Conservation (phyloP, 1,140 invertebrate species). For the Drosophila mayri region DNA sequence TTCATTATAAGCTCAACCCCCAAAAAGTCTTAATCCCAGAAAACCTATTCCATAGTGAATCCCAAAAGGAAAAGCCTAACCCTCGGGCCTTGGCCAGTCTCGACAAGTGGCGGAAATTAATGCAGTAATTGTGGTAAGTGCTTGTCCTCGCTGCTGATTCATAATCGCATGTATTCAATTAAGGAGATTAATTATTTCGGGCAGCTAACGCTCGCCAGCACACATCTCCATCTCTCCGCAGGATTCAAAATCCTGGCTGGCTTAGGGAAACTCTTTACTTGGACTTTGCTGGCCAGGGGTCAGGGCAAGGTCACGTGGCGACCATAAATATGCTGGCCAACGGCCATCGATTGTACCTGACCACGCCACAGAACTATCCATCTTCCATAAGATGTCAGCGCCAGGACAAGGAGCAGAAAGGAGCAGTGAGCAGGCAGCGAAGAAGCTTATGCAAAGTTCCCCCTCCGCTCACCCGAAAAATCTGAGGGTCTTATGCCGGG, state of each 20-base stretch:
- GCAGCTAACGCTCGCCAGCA: constrained; percentile 7
- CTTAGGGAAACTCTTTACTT: constrained; percentile 33
- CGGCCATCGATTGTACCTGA: constrained; percentile 67
- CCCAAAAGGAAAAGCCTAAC: constrained; percentile 15
- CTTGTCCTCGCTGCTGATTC: constrained; percentile 60
- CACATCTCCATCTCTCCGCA: constrained; percentile 1
- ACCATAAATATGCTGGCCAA: constrained; percentile 68
- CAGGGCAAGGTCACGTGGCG: constrained; percentile 61
- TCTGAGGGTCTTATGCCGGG: constrained; percentile 11
- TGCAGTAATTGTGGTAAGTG: constrained; percentile 80
- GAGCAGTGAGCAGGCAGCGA: not conserved
- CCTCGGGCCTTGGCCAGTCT: constrained; percentile 6
- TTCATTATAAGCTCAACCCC: constrained; percentile 11
- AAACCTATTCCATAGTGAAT: constrained; percentile 11
- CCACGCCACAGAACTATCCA: constrained; percentile 73
- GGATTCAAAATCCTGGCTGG: constrained; percentile 34
- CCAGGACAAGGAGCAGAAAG: constrained; percentile 18
- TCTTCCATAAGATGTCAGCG: constrained; percentile 70
- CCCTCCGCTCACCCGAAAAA: constrained; percentile 11
- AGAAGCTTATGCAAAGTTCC: constrained; percentile 64
- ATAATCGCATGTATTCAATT: constrained; percentile 55
- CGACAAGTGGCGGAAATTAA: constrained; percentile 66
- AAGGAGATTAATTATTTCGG: constrained; percentile 55
- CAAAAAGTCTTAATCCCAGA: constrained; percentile 7
- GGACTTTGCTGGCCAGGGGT: constrained; percentile 41